These are phyloP conservation scores for Porites australiensis DNA, from an alignment of 64 coral and sea anemone genomes.

Conservation along the genomic window DNA sequence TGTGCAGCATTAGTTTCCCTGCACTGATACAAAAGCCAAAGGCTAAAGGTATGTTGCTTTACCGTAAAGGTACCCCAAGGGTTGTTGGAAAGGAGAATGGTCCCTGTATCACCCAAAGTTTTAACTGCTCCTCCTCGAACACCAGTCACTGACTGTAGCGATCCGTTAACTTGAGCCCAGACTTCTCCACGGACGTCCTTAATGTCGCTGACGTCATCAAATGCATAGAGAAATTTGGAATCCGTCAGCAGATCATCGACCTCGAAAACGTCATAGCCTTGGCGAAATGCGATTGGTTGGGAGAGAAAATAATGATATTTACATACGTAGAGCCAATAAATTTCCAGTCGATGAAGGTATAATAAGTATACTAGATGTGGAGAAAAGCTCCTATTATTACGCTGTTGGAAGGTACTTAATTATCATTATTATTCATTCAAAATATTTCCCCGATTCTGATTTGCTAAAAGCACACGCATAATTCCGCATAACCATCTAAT, in stretches of 20 bases:
- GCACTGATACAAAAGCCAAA: neutral
- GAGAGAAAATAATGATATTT: no score
- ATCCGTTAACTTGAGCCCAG: slow-evolving; percentile 1
- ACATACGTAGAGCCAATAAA: no score
- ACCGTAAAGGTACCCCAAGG: neutral
- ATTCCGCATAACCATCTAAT: no score
- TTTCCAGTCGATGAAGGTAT: no score
- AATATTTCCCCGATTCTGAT: no score
- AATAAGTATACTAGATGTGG: no score
- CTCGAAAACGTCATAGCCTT: neutral
- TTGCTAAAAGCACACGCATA: no score
- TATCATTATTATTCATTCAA: no score
- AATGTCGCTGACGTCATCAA: slow-evolving; percentile 1
- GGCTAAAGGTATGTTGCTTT: neutral
- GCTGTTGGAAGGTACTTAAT: no score
- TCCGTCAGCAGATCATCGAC: slow-evolving; percentile 21
- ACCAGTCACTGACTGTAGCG: neutral
- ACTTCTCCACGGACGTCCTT: neutral
- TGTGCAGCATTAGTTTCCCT: neutral
- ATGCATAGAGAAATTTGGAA: neutral
- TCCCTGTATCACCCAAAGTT: neutral
- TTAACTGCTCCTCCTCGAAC: neutral
- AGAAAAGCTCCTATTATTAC: no score
- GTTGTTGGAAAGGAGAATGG: neutral
- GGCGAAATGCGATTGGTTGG: no score